Conservation (phyloP, 2,797 vertebrate genomes). For the Danio kyathit region DNA sequence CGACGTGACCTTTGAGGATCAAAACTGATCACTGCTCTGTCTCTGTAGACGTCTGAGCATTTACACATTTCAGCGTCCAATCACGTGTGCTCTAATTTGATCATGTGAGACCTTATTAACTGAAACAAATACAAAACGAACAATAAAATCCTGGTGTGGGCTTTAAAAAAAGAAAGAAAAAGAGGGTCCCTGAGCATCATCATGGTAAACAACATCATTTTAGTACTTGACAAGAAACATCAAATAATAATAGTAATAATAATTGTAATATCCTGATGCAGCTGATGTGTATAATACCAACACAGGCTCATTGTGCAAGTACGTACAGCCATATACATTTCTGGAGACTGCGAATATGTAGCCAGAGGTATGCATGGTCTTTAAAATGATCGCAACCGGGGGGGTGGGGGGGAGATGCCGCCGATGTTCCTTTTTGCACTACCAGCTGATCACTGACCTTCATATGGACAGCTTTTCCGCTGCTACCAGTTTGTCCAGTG, state of each 20-base stretch:
- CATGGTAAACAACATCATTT: constrained; percentile 73
- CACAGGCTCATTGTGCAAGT: too few species aligned
- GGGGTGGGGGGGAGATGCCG: too few species aligned
- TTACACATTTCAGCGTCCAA: constrained; percentile 14
- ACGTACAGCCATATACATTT: too few species aligned
- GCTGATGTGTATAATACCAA: constrained; percentile 51
- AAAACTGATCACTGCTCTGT: background rate
- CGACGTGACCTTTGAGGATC: constrained; percentile 6
- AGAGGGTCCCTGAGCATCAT: constrained; percentile 81
- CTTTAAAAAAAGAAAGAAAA: constrained; percentile 12
- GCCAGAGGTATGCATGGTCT: too few species aligned
- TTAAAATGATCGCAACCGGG: too few species aligned
- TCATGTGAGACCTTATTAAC: background rate
- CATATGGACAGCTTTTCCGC: too few species aligned
- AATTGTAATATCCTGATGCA: constrained; percentile 60
- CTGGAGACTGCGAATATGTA: too few species aligned
- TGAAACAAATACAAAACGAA: too few species aligned
- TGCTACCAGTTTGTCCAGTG: too few species aligned
- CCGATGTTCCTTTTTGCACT: too few species aligned
- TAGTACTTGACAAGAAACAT: constrained; percentile 33
- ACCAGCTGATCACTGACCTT: too few species aligned
- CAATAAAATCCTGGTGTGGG: constrained; percentile 37
- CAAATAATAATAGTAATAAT: constrained; percentile 33
- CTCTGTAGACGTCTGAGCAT: background rate
- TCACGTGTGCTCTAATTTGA: background rate